Evolutionary conservation across 2,888 invertebrate species (phyloP), one percentile per base, ranked within the genome.

Genomic region (Allolobophora icterica): DNA sequence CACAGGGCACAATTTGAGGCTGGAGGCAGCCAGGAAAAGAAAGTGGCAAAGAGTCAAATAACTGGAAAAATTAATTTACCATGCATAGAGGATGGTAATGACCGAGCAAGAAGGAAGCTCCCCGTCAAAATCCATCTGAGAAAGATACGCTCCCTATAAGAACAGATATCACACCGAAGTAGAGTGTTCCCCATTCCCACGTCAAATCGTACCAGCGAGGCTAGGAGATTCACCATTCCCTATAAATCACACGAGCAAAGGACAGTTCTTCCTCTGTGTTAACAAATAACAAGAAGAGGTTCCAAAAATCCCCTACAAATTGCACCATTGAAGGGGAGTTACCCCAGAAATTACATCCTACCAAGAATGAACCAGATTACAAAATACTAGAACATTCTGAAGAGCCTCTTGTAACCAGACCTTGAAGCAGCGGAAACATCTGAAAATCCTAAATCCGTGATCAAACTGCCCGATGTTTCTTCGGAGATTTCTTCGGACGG

Each of bases 401-500:
- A 90, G 58, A 45, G 6, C 90, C 52, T 90, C n/a, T 21, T 17
- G n/a, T 33, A 45, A 33, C 19, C 90, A 71, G 71, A 71, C 30
- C n/a, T 17, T 71, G 71, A 71, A 71, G 71, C 71, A 71, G 71
- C 13, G 71, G 71, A 71, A 30, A n/a, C 30, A n/a, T 71, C 8
- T n/a, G 71, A 71, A 71, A n/a, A 71, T n/a, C 71, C 71, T 8
- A 71, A 87, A 38, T 38, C 45, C 21, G 24, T 35, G n/a, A 89
- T 52, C 89, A 91, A 34, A 91, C 91, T 3, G 91, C 89, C 30
- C 89, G 45, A 34, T 91, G 91, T 89, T 92, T 92, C 38, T 90
- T 91, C 17, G 90, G 90, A 19, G 92, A 90, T 84, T 91, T 92
- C 89, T 92, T 92, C 11, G 92, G 92, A 38, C 92, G 83, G 33